Base-by-base conservation (phyloP, 2,113 vertebrate species). In the Saiga tatarica region DNA sequence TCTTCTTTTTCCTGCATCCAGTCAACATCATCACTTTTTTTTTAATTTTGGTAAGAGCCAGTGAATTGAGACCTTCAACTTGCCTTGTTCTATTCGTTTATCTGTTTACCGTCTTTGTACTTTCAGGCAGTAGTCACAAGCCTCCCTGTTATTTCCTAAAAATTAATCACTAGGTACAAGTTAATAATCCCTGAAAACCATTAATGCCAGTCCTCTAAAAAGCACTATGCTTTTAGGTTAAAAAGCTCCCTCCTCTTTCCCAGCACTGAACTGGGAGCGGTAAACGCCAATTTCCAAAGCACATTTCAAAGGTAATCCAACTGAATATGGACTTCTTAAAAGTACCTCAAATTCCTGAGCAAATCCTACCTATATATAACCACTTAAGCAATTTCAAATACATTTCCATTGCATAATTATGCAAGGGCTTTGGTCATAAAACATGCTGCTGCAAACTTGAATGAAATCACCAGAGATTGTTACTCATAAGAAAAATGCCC, bases 311-410 rank as follows among this genome's bases (percentile, higher is more conserved):
- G 76, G 91, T 47, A 96, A 97, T 95, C 95, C 94, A 60, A 36
- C 81, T 33, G 76, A 92, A 82, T 85, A 21, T 30, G 16, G 85
- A 82, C 91, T 92, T 96, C 64, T 97, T 78, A 90, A 94, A 95
- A 87, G 97, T 45, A 84, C 87, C 60, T 57, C 62, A 85, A 96
- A 93, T 94, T 89, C 91, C 85, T 67, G 60, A 93, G 91, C 89
- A 97, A 97, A 91, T 95, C 91, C 91, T 95, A 62, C 95, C 94
- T 96, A 84, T 92, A 60, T 82, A 64, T 85, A 94, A 89, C 91
- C 97, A 94, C 89, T 95, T 96, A 94, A 86, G 98, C 91, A 91
- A 98, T 98, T 97, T 96, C 95, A 93, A 96, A 96, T 94, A 93
- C 91, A 96, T 96, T 98, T 97, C 91, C 28, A 0, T 53, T 47